Evolutionary conservation across 2,888 invertebrate genomes (phyloP).

Genomic region (Beris chalybata): DNA sequence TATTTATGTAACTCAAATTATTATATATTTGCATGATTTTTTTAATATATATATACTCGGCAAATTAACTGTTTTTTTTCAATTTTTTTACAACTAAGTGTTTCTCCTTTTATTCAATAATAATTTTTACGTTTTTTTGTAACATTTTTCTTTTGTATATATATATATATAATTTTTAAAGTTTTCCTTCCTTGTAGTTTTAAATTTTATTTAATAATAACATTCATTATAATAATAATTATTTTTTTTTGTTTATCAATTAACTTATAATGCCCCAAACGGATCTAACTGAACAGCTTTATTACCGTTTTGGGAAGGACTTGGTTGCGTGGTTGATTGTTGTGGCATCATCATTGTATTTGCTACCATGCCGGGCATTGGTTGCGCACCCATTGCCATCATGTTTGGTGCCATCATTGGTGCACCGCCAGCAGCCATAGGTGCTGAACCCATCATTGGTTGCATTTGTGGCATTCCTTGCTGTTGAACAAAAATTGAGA

Average conservation of each 20-base stretch:
- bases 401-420: constrained; percentile 52
- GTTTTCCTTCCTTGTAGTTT: not conserved
- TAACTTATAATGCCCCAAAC: constrained; percentile 58
- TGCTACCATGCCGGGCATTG: constrained; percentile 37
- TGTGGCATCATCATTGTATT: constrained; percentile 48
- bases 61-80: too few relatives aligned
- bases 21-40: too few relatives aligned
- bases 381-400: constrained; percentile 45
- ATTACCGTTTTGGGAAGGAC: constrained; percentile 54
- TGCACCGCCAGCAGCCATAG: constrained; percentile 33
- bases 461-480: constrained; percentile 54
- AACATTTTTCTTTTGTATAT: not conserved
- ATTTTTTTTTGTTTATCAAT: constrained; percentile 17
- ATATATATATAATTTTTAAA: constrained; percentile 16
- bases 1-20: too few relatives aligned
- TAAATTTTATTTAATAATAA: constrained; percentile 20
- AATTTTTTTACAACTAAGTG: too few relatives aligned
- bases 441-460: constrained; percentile 53
- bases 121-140: too few relatives aligned
- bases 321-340: constrained; percentile 45
- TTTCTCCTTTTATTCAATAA: too few relatives aligned
- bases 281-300: constrained; percentile 60
- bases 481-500: constrained; percentile 38
- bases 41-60: too few relatives aligned
- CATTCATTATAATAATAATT: constrained; percentile 16